phyloP scores from a whole-genome alignment of 2,113 vertebrate genomes.

The Neogale vison region DNA sequence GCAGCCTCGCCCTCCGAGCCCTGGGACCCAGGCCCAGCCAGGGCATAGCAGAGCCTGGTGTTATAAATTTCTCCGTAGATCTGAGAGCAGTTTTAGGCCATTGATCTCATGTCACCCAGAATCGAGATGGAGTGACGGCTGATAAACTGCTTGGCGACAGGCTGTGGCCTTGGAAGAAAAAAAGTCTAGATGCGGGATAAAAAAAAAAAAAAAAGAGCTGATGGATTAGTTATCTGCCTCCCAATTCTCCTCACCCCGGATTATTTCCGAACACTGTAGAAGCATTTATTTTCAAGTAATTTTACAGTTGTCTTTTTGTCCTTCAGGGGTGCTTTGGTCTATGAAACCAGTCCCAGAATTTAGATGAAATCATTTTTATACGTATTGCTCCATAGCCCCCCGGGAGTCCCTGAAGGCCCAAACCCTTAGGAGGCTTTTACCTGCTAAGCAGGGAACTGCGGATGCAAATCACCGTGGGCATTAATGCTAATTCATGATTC shows the following conservation, averaged over 20 bases:
- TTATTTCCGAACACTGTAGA: slow-evolving; percentile 16
- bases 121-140: slow-evolving; percentile 41
- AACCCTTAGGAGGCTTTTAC: not conserved
- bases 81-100: slow-evolving; percentile 59
- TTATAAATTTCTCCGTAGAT: slow-evolving; percentile 54
- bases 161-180: slow-evolving; percentile 23
- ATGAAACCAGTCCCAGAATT: slow-evolving; percentile 52
- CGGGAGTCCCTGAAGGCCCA: not conserved
- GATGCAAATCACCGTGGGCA: not conserved
- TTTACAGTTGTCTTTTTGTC: slow-evolving; percentile 65
- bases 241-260: not conserved
- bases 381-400: not conserved
- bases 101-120: slow-evolving; percentile 55
- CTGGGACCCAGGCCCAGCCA: not conserved
- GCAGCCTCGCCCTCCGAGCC: not conserved
- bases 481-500: slow-evolving; percentile 18
- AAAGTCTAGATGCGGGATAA: not conserved
- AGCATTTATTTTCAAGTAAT: slow-evolving; percentile 69
- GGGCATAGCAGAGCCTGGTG: not conserved
- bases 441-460: not conserved
- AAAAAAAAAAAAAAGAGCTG: slow-evolving; percentile 31
- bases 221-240: slow-evolving; percentile 55
- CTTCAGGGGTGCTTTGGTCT: slow-evolving; percentile 68
- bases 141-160: slow-evolving; percentile 69
- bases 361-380: slow-evolving; percentile 61